Percentiles rank a stretch among this genome's conserved stretches.
phyloP scores from a whole-genome alignment of 2,888 invertebrate species.

The Antitype chi region DNA sequence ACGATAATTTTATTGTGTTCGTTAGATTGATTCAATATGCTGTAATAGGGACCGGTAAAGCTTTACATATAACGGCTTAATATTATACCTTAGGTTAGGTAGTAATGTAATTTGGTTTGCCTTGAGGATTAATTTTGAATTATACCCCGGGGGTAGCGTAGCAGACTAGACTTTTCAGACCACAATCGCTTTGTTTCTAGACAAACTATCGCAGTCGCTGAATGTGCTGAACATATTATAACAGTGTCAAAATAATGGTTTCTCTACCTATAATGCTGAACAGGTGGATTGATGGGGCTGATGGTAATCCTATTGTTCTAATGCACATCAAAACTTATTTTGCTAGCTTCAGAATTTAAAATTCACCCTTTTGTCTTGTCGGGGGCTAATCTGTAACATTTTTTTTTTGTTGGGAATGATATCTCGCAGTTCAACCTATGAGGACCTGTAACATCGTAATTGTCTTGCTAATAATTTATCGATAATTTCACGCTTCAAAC shows the following conservation, averaged over 20 bases:
- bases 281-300: conserved; percentile 6
- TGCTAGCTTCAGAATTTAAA: conserved; percentile 1
- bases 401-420: too few relatives aligned
- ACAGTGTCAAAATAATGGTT: conserved; percentile 7
- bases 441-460: conserved; percentile 9
- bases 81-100: neutral
- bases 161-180: neutral
- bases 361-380: conserved; percentile 7
- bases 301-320: conserved; percentile 8
- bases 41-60: conserved; percentile 4
- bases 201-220: neutral
- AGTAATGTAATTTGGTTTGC: conserved; percentile 32
- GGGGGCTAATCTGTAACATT: neutral
- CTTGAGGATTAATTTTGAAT: conserved; percentile 11
- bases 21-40: conserved; percentile 25
- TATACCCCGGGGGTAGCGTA: neutral
- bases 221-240: neutral
- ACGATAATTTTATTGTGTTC: conserved; percentile 36
- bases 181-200: conserved; percentile 14
- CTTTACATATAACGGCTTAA: conserved; percentile 5
- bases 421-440: too few relatives aligned
- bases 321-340: conserved; percentile 16
- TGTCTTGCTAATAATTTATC: conserved; percentile 52
- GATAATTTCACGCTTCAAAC: conserved; percentile 67
- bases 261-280: neutral